phyloP scores from a whole-genome alignment of 2,113 vertebrate genomes.

The Catharus minimus region DNA sequence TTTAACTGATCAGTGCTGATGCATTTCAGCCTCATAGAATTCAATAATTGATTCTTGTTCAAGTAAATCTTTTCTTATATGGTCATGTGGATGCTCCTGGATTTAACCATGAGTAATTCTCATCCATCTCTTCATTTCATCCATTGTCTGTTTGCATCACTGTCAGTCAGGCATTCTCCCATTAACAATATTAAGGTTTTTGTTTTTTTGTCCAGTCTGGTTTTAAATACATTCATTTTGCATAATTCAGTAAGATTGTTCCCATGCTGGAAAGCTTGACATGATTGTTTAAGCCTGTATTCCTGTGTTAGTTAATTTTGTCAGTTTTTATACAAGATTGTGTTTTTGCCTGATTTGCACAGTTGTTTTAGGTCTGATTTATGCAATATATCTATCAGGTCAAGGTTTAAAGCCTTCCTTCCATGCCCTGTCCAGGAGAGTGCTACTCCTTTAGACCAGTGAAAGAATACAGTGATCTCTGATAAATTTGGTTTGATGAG shows the following conservation, averaged over 20 bases:
- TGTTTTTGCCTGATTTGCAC: background rate
- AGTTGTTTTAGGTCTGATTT: background rate
- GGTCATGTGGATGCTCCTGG: background rate
- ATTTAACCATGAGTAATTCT: background rate
- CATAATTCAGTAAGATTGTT: background rate
- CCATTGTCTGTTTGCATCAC: background rate
- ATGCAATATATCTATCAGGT: background rate
- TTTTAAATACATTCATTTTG: background rate
- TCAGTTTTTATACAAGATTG: background rate
- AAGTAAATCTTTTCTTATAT: fast-evolving
- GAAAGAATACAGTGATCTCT: background rate
- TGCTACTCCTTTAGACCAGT: background rate
- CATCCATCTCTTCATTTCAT: background rate
- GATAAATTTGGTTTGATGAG: background rate
- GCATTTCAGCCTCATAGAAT: background rate
- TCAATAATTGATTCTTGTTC: background rate
- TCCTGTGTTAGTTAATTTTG: background rate
- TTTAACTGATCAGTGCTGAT: background rate
- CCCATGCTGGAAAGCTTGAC: background rate
- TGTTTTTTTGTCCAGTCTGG: background rate
- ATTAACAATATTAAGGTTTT: fast-evolving
- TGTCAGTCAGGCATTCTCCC: background rate
- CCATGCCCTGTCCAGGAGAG: background rate
- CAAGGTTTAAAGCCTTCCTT: background rate
- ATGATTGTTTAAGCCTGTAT: background rate